Evolutionary conservation across 2,888 invertebrate genomes (phyloP).

Genomic region (Euplexia lucipara): DNA sequence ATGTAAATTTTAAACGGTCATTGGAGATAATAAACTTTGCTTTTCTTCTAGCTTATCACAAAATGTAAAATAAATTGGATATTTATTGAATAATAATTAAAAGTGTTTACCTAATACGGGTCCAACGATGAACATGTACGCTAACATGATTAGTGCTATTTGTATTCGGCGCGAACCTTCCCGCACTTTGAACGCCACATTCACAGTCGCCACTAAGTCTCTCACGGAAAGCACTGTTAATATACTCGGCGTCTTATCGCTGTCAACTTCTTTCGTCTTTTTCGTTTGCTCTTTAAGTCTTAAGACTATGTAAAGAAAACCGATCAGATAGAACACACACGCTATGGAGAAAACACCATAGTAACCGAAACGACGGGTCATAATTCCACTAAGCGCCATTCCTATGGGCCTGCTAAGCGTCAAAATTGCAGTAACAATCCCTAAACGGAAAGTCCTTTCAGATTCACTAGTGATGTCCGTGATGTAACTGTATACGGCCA

Average conservation of each 20-base stretch:
- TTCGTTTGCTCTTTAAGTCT: conserved; percentile 82
- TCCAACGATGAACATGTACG: conserved; percentile 89
- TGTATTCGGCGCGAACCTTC: conserved; percentile 82
- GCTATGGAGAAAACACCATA: conserved; percentile 87
- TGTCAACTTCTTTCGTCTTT: conserved; percentile 76
- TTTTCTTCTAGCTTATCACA: background rate
- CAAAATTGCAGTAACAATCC: conserved; percentile 90
- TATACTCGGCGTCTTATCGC: conserved; percentile 74
- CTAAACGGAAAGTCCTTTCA: conserved; percentile 92
- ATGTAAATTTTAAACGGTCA: too few species aligned
- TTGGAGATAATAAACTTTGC: too few species aligned
- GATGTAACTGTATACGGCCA: conserved; percentile 92
- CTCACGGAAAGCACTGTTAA: conserved; percentile 81
- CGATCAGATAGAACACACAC: conserved; percentile 84
- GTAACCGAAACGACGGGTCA: conserved; percentile 87
- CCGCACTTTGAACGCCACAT: conserved; percentile 84
- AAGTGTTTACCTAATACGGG: conserved; percentile 86
- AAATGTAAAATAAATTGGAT: background rate
- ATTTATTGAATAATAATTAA: conserved; percentile 14
- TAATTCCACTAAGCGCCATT: conserved; percentile 89
- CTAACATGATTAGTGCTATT: conserved; percentile 84
- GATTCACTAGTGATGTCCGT: conserved; percentile 91
- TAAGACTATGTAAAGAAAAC: conserved; percentile 85
- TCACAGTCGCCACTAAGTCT: conserved; percentile 86
- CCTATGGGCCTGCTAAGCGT: conserved; percentile 90